Conservation (phyloP, 2,888 invertebrate species). For the Aspidiotus destructor region DNA sequence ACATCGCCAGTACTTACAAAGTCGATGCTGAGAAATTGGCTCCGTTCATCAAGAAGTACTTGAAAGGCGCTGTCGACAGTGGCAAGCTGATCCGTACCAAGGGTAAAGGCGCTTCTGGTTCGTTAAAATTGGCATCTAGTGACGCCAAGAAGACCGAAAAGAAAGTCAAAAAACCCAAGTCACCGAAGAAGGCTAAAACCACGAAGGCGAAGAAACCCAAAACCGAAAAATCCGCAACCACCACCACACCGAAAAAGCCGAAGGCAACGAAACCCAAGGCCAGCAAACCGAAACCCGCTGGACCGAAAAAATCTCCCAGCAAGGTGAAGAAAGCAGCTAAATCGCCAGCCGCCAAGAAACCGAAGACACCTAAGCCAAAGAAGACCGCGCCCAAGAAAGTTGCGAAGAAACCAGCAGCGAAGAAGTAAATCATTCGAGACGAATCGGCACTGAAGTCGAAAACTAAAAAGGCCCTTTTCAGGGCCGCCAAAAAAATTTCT, state of each 20-base stretch:
- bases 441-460: background rate
- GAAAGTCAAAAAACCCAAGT: constrained; percentile 1
- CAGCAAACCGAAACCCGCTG: background rate
- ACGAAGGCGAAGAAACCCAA: constrained; percentile 8
- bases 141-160: constrained; percentile 6
- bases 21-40: constrained; percentile 51
- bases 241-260: constrained; percentile 13
- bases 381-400: constrained; percentile 12
- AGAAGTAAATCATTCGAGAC: background rate
- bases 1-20: constrained; percentile 51
- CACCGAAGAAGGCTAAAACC: background rate
- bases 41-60: constrained; percentile 51
- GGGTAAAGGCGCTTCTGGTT: constrained; percentile 49
- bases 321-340: constrained; percentile 14
- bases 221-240: background rate
- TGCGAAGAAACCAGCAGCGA: constrained; percentile 7
- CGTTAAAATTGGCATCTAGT: constrained; percentile 43
- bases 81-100: constrained; percentile 49
- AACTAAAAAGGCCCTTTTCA: constrained; percentile 22
- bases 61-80: constrained; percentile 49
- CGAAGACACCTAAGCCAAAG: constrained; percentile 17
- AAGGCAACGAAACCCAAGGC: constrained; percentile 11
- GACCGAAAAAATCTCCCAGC: constrained; percentile 12
- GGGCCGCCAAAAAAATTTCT: constrained; percentile 19
- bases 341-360: constrained; percentile 10